Percentiles rank a stretch among this genome's conserved stretches.
phyloP scores from a whole-genome alignment of 2,888 invertebrate genomes.

The Aphrophora alni region DNA sequence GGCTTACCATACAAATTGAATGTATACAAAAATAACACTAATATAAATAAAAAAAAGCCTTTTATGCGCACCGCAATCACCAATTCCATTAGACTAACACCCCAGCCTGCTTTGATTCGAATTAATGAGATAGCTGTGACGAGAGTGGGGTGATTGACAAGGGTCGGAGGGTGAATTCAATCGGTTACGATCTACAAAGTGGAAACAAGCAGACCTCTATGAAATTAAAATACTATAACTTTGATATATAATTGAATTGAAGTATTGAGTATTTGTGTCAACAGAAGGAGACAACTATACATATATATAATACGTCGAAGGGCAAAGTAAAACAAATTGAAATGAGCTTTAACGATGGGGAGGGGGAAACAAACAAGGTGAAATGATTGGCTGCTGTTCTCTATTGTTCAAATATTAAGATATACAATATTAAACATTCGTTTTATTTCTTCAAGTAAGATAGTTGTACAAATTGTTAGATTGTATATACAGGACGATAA shows the following conservation, averaged over 20 bases:
- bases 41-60: slow-evolving; percentile 25
- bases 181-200: not conserved
- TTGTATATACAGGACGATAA: too few species aligned
- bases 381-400: too few species aligned
- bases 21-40: slow-evolving; percentile 27
- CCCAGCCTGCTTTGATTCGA: slow-evolving; percentile 27
- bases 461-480: too few species aligned
- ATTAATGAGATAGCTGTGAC: slow-evolving; percentile 23
- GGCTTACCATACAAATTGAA: slow-evolving; percentile 25
- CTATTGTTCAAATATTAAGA: too few species aligned
- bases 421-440: too few species aligned
- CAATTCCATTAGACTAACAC: slow-evolving; percentile 27
- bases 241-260: slow-evolving; percentile 5
- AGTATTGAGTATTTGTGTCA: not conserved
- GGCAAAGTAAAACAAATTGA: too few species aligned
- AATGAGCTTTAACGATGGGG: not conserved
- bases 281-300: not conserved
- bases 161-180: not conserved
- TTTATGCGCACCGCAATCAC: slow-evolving; percentile 26
- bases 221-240: not conserved
- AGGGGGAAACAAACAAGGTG: too few species aligned
- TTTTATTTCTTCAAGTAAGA: too few species aligned
- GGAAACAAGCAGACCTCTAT: not conserved
- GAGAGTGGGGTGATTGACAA: not conserved
- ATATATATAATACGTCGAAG: too few species aligned